Evolutionary conservation across 2,113 vertebrate genomes (phyloP).

Genomic region (Daphoenositta chrysoptera): DNA sequence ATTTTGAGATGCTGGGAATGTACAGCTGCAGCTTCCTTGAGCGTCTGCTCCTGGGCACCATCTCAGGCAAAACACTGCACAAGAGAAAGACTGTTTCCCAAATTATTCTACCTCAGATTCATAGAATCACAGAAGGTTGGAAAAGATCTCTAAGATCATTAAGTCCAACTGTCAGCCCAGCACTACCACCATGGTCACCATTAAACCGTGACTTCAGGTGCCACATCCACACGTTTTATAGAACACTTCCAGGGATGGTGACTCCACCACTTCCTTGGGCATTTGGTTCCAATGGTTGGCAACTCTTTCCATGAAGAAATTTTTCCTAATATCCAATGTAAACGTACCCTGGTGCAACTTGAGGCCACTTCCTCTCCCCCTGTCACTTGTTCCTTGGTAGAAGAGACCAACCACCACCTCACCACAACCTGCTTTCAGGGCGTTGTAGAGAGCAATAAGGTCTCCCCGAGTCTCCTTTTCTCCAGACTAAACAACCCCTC

Average conservation of each 20-base stretch:
- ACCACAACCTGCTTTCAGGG: not conserved
- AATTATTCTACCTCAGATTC: not conserved
- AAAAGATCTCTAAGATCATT: not conserved
- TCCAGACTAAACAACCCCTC: not conserved
- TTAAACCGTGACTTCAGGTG: not conserved
- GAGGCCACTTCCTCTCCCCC: not conserved
- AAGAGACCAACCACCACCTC: not conserved
- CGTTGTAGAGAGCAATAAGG: not conserved
- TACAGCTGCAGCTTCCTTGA: not conserved
- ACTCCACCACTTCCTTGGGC: not conserved
- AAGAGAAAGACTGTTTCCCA: not conserved
- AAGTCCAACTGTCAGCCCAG: not conserved
- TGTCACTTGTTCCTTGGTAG: not conserved
- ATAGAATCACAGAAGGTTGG: not conserved
- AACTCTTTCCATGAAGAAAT: not conserved
- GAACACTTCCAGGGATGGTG: not conserved
- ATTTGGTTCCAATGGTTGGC: not conserved
- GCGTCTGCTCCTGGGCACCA: not conserved
- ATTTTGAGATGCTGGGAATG: not conserved
- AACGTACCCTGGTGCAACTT: not conserved
- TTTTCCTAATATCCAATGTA: not conserved
- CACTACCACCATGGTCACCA: not conserved
- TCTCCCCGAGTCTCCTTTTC: not conserved
- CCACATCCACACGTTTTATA: not conserved
- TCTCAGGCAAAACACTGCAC: not conserved